A percentile compares a stretch with the other conserved stretches of the same genome.
These are phyloP conservation scores for Ceyx erithaca DNA, from an alignment of 2,797 vertebrate species.

Conservation along the genomic window DNA sequence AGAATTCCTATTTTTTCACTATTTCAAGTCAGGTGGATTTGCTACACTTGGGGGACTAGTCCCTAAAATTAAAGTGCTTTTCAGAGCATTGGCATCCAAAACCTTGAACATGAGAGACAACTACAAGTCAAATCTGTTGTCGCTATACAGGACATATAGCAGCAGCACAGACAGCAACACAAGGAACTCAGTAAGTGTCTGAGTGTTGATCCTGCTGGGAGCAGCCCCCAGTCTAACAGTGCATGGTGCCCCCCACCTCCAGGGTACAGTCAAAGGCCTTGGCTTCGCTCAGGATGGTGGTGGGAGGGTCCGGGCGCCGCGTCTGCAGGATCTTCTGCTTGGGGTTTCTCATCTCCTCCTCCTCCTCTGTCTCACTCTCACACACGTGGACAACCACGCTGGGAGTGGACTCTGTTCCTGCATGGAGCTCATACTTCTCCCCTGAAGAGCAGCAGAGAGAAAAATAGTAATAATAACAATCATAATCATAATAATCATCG, in stretches of 20 bases:
- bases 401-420: slow-evolving; percentile 95
- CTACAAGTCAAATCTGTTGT: slow-evolving; percentile 48
- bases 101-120: slow-evolving; percentile 58
- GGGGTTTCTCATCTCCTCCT: slow-evolving; percentile 81
- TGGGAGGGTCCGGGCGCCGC: slow-evolving; percentile 87
- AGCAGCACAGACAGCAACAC: slow-evolving; percentile 43
- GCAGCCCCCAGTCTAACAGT: slow-evolving; percentile 18
- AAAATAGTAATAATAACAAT: neutral
- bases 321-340: slow-evolving; percentile 95
- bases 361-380: slow-evolving; percentile 93
- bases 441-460: slow-evolving; percentile 77
- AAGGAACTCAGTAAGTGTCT: neutral
- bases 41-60: slow-evolving; percentile 53
- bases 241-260: slow-evolving; percentile 44
- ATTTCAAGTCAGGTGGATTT: slow-evolving; percentile 69
- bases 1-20: slow-evolving; percentile 49
- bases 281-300: slow-evolving; percentile 82
- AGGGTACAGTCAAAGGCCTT: slow-evolving; percentile 63
- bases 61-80: slow-evolving; percentile 75
- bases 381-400: slow-evolving; percentile 98
- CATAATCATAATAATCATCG: no score
- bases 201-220: neutral
- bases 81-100: slow-evolving; percentile 64
- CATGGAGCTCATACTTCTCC: slow-evolving; percentile 96
- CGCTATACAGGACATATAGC: neutral